phyloP scores from a whole-genome alignment of 2,888 invertebrate species.

The Anagyrus pseudococci region DNA sequence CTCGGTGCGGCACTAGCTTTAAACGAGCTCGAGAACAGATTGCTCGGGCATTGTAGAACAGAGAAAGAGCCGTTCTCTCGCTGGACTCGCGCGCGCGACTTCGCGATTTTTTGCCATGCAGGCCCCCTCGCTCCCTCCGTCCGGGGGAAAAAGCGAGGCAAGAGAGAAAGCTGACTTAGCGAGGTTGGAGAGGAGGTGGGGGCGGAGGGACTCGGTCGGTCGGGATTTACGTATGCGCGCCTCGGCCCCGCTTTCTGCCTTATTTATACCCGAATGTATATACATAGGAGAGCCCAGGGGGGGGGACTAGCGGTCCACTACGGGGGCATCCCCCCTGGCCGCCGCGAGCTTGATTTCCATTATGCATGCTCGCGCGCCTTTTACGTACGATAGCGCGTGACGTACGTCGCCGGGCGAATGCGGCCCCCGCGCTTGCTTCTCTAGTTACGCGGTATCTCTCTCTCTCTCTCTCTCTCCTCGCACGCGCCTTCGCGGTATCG shows the following conservation, averaged over 20 bases:
- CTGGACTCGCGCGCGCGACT: neutral
- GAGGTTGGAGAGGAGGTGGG: no score
- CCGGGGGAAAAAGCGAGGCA: neutral
- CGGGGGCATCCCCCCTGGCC: no score
- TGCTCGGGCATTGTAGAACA: neutral
- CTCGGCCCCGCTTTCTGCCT: conserved; percentile 7
- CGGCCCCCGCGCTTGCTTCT: neutral
- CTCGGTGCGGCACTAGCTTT: no score
- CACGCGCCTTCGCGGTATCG: no score
- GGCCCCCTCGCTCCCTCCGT: neutral
- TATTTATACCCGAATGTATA: conserved; percentile 30
- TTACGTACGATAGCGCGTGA: conserved; percentile 35
- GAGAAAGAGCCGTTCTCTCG: neutral
- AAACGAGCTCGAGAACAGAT: no score
- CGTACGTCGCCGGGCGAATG: conserved; percentile 9
- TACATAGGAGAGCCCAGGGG: conserved; percentile 7
- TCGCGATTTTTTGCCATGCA: conserved; percentile 3
- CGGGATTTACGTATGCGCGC: neutral
- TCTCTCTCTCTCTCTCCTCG: no score
- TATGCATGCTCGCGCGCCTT: conserved; percentile 35
- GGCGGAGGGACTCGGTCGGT: no score
- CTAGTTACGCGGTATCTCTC: no score
- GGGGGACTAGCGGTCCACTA: no score
- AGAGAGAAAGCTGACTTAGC: neutral
- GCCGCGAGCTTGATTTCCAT: conserved; percentile 38